Evolutionary conservation across 2,888 invertebrate genomes (phyloP).

Genomic region (Drosophila sordidula): DNA sequence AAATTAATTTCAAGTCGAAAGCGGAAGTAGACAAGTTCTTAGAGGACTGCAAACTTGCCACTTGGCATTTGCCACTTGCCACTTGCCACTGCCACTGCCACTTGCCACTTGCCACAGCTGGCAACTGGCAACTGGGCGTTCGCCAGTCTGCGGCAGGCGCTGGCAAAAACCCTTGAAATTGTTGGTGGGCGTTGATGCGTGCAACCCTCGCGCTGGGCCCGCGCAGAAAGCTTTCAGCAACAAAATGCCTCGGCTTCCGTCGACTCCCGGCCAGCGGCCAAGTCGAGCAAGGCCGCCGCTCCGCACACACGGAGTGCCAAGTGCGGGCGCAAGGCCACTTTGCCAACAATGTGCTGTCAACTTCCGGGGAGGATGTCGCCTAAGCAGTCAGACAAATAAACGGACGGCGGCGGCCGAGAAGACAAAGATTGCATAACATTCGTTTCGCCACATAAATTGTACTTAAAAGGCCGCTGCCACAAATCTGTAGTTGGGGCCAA

Average conservation of each 20-base stretch:
- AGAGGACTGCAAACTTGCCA: conserved; percentile 67
- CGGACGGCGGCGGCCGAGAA: conserved; percentile 43
- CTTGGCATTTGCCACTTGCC: conserved; percentile 58
- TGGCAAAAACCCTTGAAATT: conserved; percentile 78
- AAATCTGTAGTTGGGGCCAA: conserved; percentile 54
- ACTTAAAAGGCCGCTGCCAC: conserved; percentile 80
- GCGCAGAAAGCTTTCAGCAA: conserved; percentile 77
- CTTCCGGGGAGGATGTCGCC: conserved; percentile 81
- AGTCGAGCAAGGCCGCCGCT: conserved; percentile 71
- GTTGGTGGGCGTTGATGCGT: conserved; percentile 84
- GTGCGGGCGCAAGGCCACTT: conserved; percentile 67
- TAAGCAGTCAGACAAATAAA: conserved; percentile 76
- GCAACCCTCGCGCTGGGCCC: conserved; percentile 74
- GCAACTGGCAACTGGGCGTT: conserved; percentile 53
- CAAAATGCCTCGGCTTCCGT: conserved; percentile 79
- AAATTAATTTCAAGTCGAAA: conserved; percentile 62
- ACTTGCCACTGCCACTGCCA: conserved; percentile 33
- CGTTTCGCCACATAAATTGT: conserved; percentile 82
- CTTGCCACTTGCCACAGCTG: conserved; percentile 22
- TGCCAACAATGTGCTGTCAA: conserved; percentile 81
- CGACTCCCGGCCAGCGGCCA: conserved; percentile 59
- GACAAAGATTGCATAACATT: conserved; percentile 72
- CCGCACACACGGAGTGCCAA: conserved; percentile 18
- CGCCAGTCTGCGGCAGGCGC: conserved; percentile 46
- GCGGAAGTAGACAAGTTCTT: conserved; percentile 76